Conservation (phyloP, 1,140 invertebrate genomes). For the Phortica variegata region DNA sequence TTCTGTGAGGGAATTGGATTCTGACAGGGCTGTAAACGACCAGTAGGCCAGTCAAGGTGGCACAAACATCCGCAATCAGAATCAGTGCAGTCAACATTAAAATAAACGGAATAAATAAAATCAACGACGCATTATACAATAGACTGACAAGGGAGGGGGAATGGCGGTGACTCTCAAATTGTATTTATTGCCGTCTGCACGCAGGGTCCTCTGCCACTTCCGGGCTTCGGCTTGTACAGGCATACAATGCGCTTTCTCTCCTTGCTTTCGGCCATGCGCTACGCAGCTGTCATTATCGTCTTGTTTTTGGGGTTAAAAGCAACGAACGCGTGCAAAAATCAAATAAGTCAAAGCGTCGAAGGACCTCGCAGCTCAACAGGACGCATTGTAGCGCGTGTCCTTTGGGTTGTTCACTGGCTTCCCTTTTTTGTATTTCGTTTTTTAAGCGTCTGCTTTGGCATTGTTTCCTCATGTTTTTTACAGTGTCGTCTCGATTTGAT, state of each 20-base stretch:
- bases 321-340: constrained; percentile 32
- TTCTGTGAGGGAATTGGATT: constrained; percentile 3
- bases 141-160: too few species aligned
- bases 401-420: constrained; percentile 31
- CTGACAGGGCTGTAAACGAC: constrained; percentile 14
- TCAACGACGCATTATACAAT: constrained; percentile 6
- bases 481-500: background rate
- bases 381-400: constrained; percentile 21
- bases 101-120: constrained; percentile 15
- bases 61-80: constrained; percentile 11
- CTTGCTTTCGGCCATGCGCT: constrained; percentile 15
- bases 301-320: background rate
- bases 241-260: too few species aligned
- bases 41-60: constrained; percentile 1
- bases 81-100: constrained; percentile 12
- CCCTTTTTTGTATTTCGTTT: constrained; percentile 31
- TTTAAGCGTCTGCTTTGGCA: constrained; percentile 8
- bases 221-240: background rate
- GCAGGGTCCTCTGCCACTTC: constrained; percentile 1
- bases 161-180: constrained; percentile 9
- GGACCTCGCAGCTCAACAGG: constrained; percentile 28
- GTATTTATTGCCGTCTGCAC: constrained; percentile 2
- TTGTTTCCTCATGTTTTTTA: background rate
- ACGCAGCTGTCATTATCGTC: constrained; percentile 26
- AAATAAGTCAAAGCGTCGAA: constrained; percentile 32